Conservation (phyloP, 2,113 vertebrate species). For the Micronycteris hirsuta region DNA sequence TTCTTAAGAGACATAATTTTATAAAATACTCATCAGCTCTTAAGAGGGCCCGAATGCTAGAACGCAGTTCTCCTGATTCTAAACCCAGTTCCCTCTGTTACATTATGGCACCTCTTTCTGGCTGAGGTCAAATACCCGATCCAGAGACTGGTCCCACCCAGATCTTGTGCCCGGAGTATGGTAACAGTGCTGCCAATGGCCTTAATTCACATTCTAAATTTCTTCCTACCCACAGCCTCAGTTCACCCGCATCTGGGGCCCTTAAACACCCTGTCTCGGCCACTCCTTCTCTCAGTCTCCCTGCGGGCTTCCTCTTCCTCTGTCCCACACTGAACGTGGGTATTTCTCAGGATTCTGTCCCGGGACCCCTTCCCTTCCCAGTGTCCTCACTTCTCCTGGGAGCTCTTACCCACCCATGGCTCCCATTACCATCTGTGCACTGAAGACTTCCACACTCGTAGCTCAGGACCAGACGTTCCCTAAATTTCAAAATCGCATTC, state of each 20-base stretch:
- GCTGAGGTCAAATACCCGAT: neutral
- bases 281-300: neutral
- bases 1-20: neutral
- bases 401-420: neutral
- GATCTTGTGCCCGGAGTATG: neutral
- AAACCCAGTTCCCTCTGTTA: neutral
- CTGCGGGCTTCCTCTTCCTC: neutral
- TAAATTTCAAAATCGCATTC: neutral
- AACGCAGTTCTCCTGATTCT: neutral
- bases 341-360: neutral
- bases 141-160: neutral
- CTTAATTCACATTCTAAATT: neutral
- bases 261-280: neutral
- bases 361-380: neutral
- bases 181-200: neutral
- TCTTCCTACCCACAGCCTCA: neutral
- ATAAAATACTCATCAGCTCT: neutral
- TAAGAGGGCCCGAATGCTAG: neutral
- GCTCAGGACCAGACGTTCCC: neutral
- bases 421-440: neutral
- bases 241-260: neutral
- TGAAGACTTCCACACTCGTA: neutral
- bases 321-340: neutral
- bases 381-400: neutral
- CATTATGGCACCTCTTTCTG: neutral